Evolutionary conservation across 2,888 invertebrate genomes (phyloP), one percentile per base, ranked within the genome.

Genomic region (Acanthosoma haemorrhoidale): DNA sequence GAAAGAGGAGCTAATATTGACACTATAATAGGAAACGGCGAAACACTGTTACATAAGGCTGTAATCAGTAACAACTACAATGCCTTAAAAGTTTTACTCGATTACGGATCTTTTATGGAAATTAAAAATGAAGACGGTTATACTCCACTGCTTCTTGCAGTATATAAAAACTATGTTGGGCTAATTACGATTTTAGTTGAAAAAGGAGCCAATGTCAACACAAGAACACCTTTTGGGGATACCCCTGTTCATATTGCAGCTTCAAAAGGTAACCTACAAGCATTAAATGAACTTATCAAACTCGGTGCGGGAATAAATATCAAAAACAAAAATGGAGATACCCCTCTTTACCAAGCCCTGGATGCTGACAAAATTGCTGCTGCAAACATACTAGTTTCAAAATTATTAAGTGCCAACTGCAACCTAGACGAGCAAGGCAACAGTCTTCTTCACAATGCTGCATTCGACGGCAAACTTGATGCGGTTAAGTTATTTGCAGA

Each of bases 271-370:
- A 51, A 51, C 8, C 51, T 51, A 25, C 25, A n/a, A 18, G 21
- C 51, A 5, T 51, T 51, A 25, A 51, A 51, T 8, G 11, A 25
- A 25, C 51, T 51, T 8, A 25, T 51, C 21, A 13, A 51, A 5
- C 51, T 51, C 11, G 51, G 51, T n/a, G 51, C 51, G 29, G 51
- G 51, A 51, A 51, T 51, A 51, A 51, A 51, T 25, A 25, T 51
- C 51, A 51, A 18, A n/a, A 51, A 51, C n/a, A n/a, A 25, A n/a
- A 51, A 29, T 25, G 51, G 51, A 25, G 51, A 25, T n/a, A 51
- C 51, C 3, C 51, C 51, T 25, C n/a, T 51, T 13, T 51, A 51
- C 25, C 51, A 51, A 25, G 51, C 51, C n/a, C 11, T 51, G 13
- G 51, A 51, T 25, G 51, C 51, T 11, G 51, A 51, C 8, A 2